Evolutionary conservation across 1,140 invertebrate genomes (phyloP), one percentile per base, ranked within the genome.

Genomic region (Maconellicoccus hirsutus): DNA sequence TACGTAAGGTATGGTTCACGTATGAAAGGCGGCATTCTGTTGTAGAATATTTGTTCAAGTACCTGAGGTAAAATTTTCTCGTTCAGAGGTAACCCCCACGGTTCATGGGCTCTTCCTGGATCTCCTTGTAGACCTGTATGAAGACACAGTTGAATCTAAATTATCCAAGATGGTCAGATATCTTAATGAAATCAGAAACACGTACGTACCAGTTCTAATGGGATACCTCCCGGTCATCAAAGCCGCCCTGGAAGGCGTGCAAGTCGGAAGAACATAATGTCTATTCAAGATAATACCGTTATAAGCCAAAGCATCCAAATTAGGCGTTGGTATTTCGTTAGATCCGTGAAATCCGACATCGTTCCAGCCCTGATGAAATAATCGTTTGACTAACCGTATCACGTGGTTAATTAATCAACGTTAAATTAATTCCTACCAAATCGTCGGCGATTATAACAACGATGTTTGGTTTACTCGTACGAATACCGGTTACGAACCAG

Each of bases 311-410:
- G 84, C 81, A 75, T 88, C 86, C 33, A 88, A 84, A 74, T 88
- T 87, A 14, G 86, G 86, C 1, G 86, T 88, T 19, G 83, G 84
- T 75, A 88, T 84, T 77, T 89, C 81, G 70, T 84, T 77, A 0
- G 85, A 83, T 0, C 88, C 88, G 75, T 89, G 87, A 75, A 88
- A 89, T 74, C 87, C 83, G 1, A 89, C 84, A 77, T 89, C 87
- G 77, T 88, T 87, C 84, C 85, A 88, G 0, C 87, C 87, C 86
- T 89, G 38, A n/a, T 19, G 23, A 12, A 25, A 12, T n/a, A 71
- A 52, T 71, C 10, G 12, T 21, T 2, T 16, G 33, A 1, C 19
- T 27, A 38, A 38, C n/a, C n/a, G n/a, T n/a, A n/a, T n/a, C 21
- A 66, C 8, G 61, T 19, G 8, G 10, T 21, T 19, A 8, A 10